Conservation (phyloP, 2,113 vertebrate species). For the Heloderma charlesbogerti region DNA sequence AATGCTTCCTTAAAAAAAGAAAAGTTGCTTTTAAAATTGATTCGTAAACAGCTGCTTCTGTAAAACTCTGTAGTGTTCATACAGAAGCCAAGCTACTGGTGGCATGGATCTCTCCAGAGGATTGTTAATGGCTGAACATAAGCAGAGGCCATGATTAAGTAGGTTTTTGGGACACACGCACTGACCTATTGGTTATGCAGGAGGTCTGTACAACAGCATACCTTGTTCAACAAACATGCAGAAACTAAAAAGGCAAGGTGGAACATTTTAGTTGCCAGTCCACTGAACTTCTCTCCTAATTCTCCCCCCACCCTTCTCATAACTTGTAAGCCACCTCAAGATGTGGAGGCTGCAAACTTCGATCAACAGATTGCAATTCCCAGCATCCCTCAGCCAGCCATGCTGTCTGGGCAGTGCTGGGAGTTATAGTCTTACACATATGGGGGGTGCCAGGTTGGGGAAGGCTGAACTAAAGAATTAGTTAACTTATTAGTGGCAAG, state of each 20-base stretch:
- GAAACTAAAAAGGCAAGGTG: background rate
- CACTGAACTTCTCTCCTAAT: background rate
- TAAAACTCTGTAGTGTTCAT: background rate
- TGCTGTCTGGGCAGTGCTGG: too few relatives aligned
- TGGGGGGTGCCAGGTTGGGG: background rate
- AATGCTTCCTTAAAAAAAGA: slow-evolving; percentile 34
- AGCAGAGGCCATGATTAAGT: background rate
- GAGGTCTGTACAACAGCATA: background rate
- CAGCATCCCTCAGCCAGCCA: too few relatives aligned
- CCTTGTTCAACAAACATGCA: background rate
- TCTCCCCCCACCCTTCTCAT: background rate
- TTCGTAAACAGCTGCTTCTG: slow-evolving; percentile 38
- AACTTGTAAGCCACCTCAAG: background rate
- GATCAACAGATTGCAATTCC: too few relatives aligned
- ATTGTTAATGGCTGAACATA: background rate
- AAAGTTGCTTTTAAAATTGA: slow-evolving; percentile 5
- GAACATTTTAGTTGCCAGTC: background rate
- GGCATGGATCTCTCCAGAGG: background rate
- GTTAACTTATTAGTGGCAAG: background rate
- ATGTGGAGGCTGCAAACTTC: too few relatives aligned
- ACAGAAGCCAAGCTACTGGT: background rate
- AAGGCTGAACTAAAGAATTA: background rate
- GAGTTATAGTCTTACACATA: too few relatives aligned
- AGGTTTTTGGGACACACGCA: background rate
- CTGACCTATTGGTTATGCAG: too few relatives aligned